phyloP scores from a whole-genome alignment of 2,797 vertebrate species.

The Lepilemur ruficaudatus region DNA sequence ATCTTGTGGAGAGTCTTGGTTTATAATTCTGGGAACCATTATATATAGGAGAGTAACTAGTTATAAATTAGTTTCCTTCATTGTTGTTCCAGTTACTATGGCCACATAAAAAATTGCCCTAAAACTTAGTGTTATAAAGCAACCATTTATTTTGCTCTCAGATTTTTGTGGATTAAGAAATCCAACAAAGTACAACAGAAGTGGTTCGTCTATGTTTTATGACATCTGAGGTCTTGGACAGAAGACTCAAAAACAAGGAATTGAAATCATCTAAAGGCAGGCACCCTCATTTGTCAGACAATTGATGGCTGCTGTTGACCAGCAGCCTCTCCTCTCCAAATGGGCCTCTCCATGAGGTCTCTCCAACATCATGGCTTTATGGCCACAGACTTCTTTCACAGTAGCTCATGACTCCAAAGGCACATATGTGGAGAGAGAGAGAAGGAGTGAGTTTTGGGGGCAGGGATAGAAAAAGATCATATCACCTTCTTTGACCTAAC shows the following conservation, averaged over 20 bases:
- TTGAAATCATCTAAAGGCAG: neutral
- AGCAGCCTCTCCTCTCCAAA: neutral
- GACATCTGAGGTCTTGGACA: neutral
- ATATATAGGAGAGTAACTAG: neutral
- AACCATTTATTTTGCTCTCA: neutral
- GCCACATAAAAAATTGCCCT: neutral
- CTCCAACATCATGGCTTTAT: neutral
- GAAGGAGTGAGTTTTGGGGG: neutral
- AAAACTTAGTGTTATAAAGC: neutral
- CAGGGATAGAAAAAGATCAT: neutral
- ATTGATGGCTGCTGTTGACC: neutral
- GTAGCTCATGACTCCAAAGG: neutral
- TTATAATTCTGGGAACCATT: neutral
- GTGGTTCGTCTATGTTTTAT: neutral
- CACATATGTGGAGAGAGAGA: neutral
- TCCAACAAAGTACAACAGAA: neutral
- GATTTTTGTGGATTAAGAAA: neutral
- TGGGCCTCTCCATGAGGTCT: neutral
- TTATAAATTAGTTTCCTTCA: conserved; percentile 14
- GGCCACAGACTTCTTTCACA: neutral
- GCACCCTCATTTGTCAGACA: neutral
- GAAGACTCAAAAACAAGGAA: neutral
- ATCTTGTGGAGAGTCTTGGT: neutral
- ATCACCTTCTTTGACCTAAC: neutral
- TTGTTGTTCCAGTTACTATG: neutral